Percentiles rank a stretch among this genome's conserved stretches.
phyloP scores from a whole-genome alignment of 2,888 invertebrate genomes.

The Coelinius sp. region DNA sequence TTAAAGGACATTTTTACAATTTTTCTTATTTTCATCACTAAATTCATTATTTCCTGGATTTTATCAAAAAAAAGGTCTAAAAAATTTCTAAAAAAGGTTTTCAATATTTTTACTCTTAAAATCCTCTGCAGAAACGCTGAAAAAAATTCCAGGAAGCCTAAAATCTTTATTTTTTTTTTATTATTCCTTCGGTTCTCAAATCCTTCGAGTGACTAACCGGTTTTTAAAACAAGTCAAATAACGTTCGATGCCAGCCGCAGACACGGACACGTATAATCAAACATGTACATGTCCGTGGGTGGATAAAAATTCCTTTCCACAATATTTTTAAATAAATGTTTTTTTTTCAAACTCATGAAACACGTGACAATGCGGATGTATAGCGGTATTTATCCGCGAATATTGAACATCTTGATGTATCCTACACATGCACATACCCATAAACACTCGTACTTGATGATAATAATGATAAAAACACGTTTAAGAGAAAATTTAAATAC shows the following conservation, averaged over 20 bases:
- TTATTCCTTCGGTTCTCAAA: neutral
- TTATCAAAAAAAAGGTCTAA: neutral
- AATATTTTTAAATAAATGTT: neutral
- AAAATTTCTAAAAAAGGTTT: too few species aligned
- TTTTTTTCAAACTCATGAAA: neutral
- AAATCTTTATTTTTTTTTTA: conserved; percentile 25
- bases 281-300: neutral
- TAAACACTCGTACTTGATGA: neutral
- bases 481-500: conserved; percentile 49
- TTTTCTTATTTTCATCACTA: too few species aligned
- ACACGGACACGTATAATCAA: conserved; percentile 17
- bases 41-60: too few species aligned
- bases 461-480: conserved; percentile 5
- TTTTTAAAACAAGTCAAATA: conserved; percentile 19
- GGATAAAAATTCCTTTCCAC: neutral
- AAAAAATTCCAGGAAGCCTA: conserved; percentile 46
- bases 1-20: too few species aligned
- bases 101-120: neutral
- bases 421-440: neutral
- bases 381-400: neutral
- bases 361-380: neutral
- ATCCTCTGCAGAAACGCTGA: neutral
- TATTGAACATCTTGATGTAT: neutral
- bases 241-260: conserved; percentile 11
- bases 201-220: conserved; percentile 9